Base-by-base conservation (phyloP, 2,113 vertebrate species). In the Platysternon megacephalum region DNA sequence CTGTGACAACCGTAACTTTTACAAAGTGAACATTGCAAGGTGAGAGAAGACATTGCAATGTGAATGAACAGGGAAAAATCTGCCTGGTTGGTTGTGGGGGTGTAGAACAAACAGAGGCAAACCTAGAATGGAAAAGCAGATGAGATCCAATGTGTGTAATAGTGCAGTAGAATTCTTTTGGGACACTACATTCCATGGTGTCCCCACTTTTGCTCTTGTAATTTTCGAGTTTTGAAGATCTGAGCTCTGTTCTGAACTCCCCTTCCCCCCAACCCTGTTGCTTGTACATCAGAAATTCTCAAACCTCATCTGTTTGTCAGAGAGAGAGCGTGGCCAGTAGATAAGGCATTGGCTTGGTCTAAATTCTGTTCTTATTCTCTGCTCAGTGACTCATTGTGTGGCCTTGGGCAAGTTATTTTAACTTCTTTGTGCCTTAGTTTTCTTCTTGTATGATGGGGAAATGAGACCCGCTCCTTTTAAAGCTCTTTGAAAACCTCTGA, bases 241-340 rank as follows among this genome's bases (percentile, higher is more conserved):
- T 0, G 21, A 51, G 28, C 0, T 2, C n/a, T 28, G 4, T 72
- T 26, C 13, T 39, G 65, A 21, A 21, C 65, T 9, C 17, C 11
- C 65, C 17, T 39, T 5, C 16, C 11, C 65, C 51, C 39, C 1
- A 4, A 1, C 24, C 5, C 39, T 16, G 5, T 21, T 51, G 11
- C 48, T 78, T 46, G 16, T 44, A 46, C 7, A 29, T 46, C 32
- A 58, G 12, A 74, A 2, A 6, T 17, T 24, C 35, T 22, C 24
- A 12, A 19, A 0, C 35, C 46, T 48, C 8, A 44, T 79, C 16
- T 48, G 22, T 56, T 56, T 56, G 29, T 79, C 29, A 12, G n/a
- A 24, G 22, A 4, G 5, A 0, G 35, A 44, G 0, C 0, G 0
- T 48, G 58, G 0, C 0, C 4, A 19, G 9, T 29, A n/a, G 32